phyloP scores from a whole-genome alignment of 2,113 vertebrate species.

The Columba janthina region DNA sequence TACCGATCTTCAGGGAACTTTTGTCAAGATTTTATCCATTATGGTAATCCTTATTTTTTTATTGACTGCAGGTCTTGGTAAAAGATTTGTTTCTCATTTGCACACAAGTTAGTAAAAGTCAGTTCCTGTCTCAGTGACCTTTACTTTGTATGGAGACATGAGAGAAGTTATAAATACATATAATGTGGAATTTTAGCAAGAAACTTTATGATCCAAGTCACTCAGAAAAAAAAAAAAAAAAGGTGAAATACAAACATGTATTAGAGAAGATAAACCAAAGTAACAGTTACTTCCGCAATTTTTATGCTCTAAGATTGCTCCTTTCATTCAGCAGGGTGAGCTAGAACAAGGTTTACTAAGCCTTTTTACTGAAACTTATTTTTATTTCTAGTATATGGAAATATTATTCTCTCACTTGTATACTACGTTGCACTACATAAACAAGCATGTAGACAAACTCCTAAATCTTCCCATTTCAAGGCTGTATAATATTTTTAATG shows the following conservation, averaged over 20 bases:
- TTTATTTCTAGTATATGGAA: neutral
- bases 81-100: neutral
- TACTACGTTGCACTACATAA: neutral
- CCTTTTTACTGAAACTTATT: neutral
- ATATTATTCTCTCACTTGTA: neutral
- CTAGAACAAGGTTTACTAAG: neutral
- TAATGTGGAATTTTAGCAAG: neutral
- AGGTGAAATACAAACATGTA: neutral
- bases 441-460: neutral
- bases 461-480: neutral
- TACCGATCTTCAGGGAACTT: neutral
- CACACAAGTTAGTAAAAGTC: neutral
- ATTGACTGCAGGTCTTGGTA: neutral
- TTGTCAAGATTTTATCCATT: neutral
- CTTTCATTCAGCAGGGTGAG: neutral
- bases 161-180: neutral
- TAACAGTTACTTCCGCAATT: neutral
- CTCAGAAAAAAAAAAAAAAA: neutral
- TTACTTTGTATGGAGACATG: neutral
- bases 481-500: neutral
- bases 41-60: neutral
- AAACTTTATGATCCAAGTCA: neutral
- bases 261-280: neutral
- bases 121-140: neutral
- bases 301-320: neutral